Conservation (phyloP, 2,797 vertebrate genomes). For the Acanthiza pusilla region DNA sequence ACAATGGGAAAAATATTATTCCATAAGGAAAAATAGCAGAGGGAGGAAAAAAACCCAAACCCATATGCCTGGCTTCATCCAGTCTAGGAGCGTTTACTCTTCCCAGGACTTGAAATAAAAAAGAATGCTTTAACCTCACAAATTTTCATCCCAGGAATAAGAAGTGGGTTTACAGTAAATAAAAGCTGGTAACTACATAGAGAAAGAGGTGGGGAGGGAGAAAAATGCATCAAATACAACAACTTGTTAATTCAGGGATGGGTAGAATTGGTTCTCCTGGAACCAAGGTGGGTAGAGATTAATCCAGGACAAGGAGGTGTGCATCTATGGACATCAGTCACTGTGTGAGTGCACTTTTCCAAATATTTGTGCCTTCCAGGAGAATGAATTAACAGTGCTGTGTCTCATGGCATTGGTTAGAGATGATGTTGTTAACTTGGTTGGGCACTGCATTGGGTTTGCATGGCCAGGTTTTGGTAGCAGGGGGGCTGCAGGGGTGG, state of each 20-base stretch:
- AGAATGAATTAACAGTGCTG: not conserved
- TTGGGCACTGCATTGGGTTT: not conserved
- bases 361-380: not conserved
- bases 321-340: not conserved
- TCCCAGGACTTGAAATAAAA: not conserved
- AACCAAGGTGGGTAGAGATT: not conserved
- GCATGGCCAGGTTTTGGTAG: rapidly evolving
- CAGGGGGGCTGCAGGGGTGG: rapidly evolving
- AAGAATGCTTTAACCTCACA: not conserved
- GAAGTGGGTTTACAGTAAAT: not conserved
- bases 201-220: not conserved
- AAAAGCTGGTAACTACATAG: not conserved
- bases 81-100: not conserved
- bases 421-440: not conserved
- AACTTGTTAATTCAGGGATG: not conserved
- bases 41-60: not conserved
- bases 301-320: not conserved
- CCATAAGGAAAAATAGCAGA: not conserved
- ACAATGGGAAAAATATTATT: not conserved
- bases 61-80: not conserved
- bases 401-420: not conserved
- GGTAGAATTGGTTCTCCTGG: not conserved
- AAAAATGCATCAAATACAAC: not conserved
- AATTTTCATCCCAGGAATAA: not conserved
- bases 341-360: not conserved